These are phyloP conservation scores for Poicephalus meyeri DNA, from an alignment of 2,113 vertebrate genomes.

Conservation along the genomic window DNA sequence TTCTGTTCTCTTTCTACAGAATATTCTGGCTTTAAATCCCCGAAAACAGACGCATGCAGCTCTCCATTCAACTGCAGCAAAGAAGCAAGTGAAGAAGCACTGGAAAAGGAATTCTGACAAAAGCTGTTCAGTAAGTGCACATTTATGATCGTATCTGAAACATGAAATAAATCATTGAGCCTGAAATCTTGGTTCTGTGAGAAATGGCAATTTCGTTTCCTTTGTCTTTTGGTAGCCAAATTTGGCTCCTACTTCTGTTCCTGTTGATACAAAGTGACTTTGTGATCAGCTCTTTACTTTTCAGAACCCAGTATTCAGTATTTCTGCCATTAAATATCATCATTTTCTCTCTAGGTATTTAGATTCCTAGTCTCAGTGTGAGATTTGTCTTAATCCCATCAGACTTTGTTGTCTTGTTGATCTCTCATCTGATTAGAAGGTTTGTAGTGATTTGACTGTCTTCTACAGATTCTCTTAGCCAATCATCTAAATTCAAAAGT, in stretches of 20 bases:
- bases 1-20: conserved; percentile 66
- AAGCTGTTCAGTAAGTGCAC: conserved; percentile 81
- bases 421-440: neutral
- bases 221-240: neutral
- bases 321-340: neutral
- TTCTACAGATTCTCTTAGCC: neutral
- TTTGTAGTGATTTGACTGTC: neutral
- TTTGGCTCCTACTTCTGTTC: neutral
- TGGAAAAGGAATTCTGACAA: conserved; percentile 90
- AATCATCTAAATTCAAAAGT: neutral
- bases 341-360: neutral
- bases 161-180: neutral
- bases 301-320: neutral
- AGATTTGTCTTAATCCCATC: conserved; percentile 9
- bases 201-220: neutral
- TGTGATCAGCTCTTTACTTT: neutral
- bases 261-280: neutral
- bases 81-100: conserved; percentile 87
- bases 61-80: conserved; percentile 83
- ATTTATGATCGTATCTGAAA: neutral
- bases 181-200: neutral
- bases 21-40: conserved; percentile 87
- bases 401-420: neutral
- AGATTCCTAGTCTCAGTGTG: neutral
- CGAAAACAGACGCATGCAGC: conserved; percentile 77